Evolutionary conservation across 2,113 vertebrate species (phyloP).

Genomic region (Lepus timidus): DNA sequence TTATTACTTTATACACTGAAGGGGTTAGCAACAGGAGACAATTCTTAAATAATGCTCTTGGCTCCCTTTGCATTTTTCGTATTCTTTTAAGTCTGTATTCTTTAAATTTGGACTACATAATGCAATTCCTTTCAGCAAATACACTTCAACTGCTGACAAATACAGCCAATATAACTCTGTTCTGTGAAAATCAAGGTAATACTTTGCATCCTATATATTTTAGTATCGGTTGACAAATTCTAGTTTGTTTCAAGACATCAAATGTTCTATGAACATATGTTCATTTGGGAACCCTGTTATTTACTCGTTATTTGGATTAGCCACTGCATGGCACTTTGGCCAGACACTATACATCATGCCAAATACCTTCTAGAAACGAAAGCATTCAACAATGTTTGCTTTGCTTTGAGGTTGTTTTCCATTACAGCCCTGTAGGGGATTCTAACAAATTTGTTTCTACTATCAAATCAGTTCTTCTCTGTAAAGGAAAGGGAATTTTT

Average conservation of each 20-base stretch:
- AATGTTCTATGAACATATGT: constrained; percentile 58
- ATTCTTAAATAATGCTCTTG: constrained; percentile 54
- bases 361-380: constrained; percentile 64
- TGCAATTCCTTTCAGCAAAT: constrained; percentile 62
- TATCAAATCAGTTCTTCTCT: constrained; percentile 65
- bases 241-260: constrained; percentile 53
- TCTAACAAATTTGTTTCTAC: constrained; percentile 65
- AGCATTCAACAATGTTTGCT: constrained; percentile 59
- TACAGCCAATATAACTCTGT: constrained; percentile 56
- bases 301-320: constrained; percentile 34
- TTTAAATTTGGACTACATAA: constrained; percentile 67
- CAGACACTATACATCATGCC: constrained; percentile 18
- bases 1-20: constrained; percentile 62
- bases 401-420: constrained; percentile 53
- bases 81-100: background rate
- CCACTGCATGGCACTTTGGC: background rate
- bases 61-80: constrained; percentile 20
- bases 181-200: background rate
- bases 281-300: constrained; percentile 60
- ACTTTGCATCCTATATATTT: constrained; percentile 45
- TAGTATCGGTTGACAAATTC: constrained; percentile 37
- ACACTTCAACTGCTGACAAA: constrained; percentile 44
- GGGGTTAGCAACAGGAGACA: constrained; percentile 50
- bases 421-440: constrained; percentile 55
- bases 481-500: constrained; percentile 52